Base-by-base conservation (phyloP, 1,140 invertebrate genomes). In the Agrilus planipennis region DNA sequence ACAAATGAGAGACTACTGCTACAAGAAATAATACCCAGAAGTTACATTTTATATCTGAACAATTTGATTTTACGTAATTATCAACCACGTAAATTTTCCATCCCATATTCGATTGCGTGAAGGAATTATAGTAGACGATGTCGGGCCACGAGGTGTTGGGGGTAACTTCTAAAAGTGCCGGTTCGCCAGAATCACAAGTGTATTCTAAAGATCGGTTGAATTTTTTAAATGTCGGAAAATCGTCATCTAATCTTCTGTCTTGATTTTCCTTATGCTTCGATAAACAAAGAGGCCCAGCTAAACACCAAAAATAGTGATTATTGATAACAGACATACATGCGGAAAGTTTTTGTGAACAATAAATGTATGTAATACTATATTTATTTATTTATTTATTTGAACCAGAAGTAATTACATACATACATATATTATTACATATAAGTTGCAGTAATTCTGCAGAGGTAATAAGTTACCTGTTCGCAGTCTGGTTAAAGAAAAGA, bases 111-210 rank as follows among this genome's bases (percentile, higher is more conserved):
- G 79, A 73, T 46, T 90, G 86, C 0, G 84, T 88, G 62, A 88
- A 94, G 35, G 87, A 91, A 63, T 92, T 86, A 58, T 94, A 95
- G 64, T 93, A 95, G 12, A 95, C 87, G 7, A 77, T 70, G 60
- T 94, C 89, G 0, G 91, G 90, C 84, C 89, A 93, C 0, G 84
- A 77, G 10, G 81, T 76, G 58, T 93, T 91, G 1, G 91, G 91
- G 3, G 84, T 85, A 3, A 93, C 77, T 58, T 80, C 74, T 7
- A 94, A 66, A 11, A 77, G 62, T 0, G 78, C 84, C 4, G 81
- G 72, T 37, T 81, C 75, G 9, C 75, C 79, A 5, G 29, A 15
- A 50, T 81, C 76, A 60, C 88, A 92, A 17, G 60, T 54, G 42
- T 75, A 75, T 11, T 69, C 49, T 31, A 91, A 64, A 5, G 78